Evolutionary conservation across 2,797 vertebrate species (phyloP), one percentile per base, ranked within the genome.

Genomic region (Heterohyrax brucei): DNA sequence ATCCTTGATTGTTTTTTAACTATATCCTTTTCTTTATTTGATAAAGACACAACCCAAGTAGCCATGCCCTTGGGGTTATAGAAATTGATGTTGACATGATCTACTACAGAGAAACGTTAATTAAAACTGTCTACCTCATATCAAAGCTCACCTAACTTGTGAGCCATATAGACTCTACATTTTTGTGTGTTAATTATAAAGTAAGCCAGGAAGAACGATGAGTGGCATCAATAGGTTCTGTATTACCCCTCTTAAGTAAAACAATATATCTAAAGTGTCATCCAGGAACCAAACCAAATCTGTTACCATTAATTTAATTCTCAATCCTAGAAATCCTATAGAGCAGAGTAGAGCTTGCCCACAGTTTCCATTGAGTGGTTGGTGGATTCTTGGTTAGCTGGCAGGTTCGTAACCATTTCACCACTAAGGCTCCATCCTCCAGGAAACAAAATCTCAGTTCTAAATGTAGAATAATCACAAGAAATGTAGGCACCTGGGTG

Each of bases 141-240:
- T 79, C 21, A 82, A 81, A 94, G 78, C 1, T 82, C 26, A 72
- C 10, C 2, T 13, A 7, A 79, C 7, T 53, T 46, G 16, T 89
- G 50, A 46, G 21, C 8, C 64, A 19, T 33, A 64, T 19, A 76
- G 5, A 19, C 10, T 79, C 75, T n/a, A 94, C 5, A 72, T 87
- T 48, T 10, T 83, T 82, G 70, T 9, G 2, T 30, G 2, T 82
- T 82, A 85, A 46, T 62, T 10, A 75, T 86, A 86, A 91, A 95
- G 46, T 81, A 92, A 75, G 46, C 9, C 14, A 93, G 83, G 26
- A 73, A 94, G 56, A 66, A 82, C 76, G 46, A 62, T 22, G 18
- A 72, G 12, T 48, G 10, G 9, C 13, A 44, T 39, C 77, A 62
- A 10, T 59, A 13, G 4, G 14, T 59, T 85, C 56, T 59, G 7